Evolutionary conservation across 2,797 vertebrate species (phyloP).

Genomic region (Pygocentrus nattereri): DNA sequence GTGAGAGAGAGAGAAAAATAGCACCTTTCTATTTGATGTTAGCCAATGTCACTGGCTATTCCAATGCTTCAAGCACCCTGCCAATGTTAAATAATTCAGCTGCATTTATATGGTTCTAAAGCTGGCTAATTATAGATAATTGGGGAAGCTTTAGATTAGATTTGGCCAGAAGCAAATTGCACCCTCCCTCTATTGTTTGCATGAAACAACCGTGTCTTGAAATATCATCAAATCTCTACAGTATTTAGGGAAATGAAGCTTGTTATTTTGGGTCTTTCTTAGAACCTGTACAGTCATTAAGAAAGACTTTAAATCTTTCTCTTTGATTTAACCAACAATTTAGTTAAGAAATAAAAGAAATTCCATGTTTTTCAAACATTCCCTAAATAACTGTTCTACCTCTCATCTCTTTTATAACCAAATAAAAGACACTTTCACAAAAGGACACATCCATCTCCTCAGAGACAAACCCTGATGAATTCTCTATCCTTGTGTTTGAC

Average conservation of each 20-base stretch:
- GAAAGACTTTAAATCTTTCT: slow-evolving; percentile 14
- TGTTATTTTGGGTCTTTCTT: slow-evolving; percentile 20
- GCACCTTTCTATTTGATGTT: neutral
- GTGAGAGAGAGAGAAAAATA: neutral
- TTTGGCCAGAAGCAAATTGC: slow-evolving; percentile 34
- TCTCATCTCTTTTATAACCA: neutral
- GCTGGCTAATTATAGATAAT: slow-evolving; percentile 62
- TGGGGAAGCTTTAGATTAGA: slow-evolving; percentile 36
- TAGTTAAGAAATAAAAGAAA: neutral
- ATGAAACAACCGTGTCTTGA: slow-evolving; percentile 23
- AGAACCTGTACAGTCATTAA: slow-evolving; percentile 27
- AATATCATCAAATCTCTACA: slow-evolving; percentile 24
- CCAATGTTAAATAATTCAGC: slow-evolving; percentile 69
- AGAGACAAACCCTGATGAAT: neutral
- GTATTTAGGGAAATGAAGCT: slow-evolving; percentile 25
- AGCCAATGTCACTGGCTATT: slow-evolving; percentile 52
- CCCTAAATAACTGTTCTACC: neutral
- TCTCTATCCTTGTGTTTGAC: neutral
- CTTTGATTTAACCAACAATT: neutral
- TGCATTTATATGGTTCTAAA: slow-evolving; percentile 63
- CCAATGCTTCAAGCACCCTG: slow-evolving; percentile 51
- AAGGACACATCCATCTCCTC: neutral
- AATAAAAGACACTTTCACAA: slow-evolving; percentile 11
- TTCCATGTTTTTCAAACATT: neutral
- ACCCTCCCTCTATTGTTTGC: slow-evolving; percentile 24